Evolutionary conservation across 2,888 invertebrate genomes (phyloP).

Genomic region (Drosophila tanythrix): DNA sequence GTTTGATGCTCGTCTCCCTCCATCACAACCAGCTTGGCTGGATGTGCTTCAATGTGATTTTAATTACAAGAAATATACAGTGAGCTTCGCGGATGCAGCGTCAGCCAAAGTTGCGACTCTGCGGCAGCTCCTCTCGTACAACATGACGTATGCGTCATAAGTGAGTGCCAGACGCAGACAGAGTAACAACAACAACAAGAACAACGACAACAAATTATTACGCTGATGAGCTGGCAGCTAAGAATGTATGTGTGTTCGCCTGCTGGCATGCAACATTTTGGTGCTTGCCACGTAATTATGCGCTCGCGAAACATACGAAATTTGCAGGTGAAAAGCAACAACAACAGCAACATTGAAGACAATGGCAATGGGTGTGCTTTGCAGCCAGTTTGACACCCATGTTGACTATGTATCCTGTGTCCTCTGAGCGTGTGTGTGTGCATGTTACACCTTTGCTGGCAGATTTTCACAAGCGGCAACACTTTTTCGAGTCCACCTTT

Average conservation of each 20-base stretch:
- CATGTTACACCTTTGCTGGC: slow-evolving; percentile 38
- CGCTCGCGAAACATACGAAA: slow-evolving; percentile 71
- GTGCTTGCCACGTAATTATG: slow-evolving; percentile 71
- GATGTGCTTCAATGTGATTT: slow-evolving; percentile 75
- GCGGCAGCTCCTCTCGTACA: slow-evolving; percentile 34
- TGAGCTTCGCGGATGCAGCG: slow-evolving; percentile 32
- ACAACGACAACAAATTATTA: slow-evolving; percentile 19
- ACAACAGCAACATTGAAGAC: slow-evolving; percentile 23
- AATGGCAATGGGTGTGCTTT: slow-evolving; percentile 48
- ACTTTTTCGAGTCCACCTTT: slow-evolving; percentile 48
- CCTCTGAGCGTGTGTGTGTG: slow-evolving; percentile 34
- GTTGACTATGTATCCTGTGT: slow-evolving; percentile 56
- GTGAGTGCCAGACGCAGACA: slow-evolving; percentile 53
- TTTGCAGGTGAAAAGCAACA: slow-evolving; percentile 64
- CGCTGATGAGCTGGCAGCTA: slow-evolving; percentile 10
- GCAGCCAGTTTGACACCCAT: slow-evolving; percentile 39
- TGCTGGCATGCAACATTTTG: slow-evolving; percentile 58
- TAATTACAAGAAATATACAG: slow-evolving; percentile 80
- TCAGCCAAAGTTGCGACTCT: slow-evolving; percentile 66
- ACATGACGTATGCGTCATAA: slow-evolving; percentile 77
- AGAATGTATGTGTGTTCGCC: slow-evolving; percentile 23
- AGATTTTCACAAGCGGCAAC: slow-evolving; percentile 34
- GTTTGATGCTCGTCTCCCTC: slow-evolving; percentile 70
- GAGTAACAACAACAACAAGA: slow-evolving; percentile 12
- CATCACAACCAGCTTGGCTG: slow-evolving; percentile 3